Percentiles rank a stretch among this genome's conserved stretches.
phyloP scores from a whole-genome alignment of 2,113 vertebrate genomes.

The Pollachius pollachius region DNA sequence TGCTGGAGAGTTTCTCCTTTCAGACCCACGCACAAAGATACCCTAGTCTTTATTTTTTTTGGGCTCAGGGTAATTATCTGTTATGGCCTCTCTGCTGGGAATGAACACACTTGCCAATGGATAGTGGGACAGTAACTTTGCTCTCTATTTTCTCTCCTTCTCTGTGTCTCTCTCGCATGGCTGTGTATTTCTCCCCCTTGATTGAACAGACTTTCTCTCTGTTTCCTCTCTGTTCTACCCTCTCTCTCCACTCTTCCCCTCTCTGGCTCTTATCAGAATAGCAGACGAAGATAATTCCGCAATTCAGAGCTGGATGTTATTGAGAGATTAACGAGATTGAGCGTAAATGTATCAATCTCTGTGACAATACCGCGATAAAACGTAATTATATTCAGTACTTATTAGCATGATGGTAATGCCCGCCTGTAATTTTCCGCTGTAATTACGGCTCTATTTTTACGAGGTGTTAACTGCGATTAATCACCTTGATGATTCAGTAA shows the following conservation, averaged over 20 bases:
- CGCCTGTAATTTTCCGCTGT: conserved; percentile 73
- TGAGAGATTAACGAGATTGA: conserved; percentile 78
- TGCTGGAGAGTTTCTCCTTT: conserved; percentile 76
- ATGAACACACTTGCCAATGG: conserved; percentile 14
- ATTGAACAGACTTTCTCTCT: no score
- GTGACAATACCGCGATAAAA: conserved; percentile 75
- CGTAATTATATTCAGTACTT: conserved; percentile 77
- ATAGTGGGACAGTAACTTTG: conserved; percentile 23
- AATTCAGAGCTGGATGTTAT: conserved; percentile 53
- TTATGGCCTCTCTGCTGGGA: conserved; percentile 71
- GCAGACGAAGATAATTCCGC: no score
- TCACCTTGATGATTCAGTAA: conserved; percentile 76
- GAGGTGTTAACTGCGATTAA: conserved; percentile 75
- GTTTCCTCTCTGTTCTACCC: no score
- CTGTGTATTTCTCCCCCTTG: not conserved
- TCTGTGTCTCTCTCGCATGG: conserved; percentile 21
- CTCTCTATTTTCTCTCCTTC: conserved; percentile 14
- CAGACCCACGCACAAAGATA: conserved; percentile 73
- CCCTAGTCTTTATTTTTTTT: conserved; percentile 39
- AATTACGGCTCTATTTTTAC: conserved; percentile 77
- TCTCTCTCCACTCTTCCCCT: no score
- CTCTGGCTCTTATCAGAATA: no score
- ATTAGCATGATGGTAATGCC: conserved; percentile 73
- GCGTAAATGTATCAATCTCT: conserved; percentile 75
- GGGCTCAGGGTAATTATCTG: conserved; percentile 71